Base-by-base conservation (phyloP, 2,113 vertebrate genomes). In the Gnathonemus echidnorhynchus region DNA sequence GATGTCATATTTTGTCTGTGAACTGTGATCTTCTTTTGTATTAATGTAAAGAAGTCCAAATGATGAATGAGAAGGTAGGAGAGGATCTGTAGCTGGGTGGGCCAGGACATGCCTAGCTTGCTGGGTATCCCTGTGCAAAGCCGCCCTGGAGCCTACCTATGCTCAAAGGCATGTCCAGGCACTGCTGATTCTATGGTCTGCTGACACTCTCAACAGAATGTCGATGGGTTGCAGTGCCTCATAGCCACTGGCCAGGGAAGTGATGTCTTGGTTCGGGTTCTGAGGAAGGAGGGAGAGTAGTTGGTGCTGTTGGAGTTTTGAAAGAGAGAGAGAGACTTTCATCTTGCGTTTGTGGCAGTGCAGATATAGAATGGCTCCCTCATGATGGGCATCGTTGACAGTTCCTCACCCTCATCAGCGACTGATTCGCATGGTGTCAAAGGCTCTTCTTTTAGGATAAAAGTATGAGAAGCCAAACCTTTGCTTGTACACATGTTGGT, bases 141-240 rank as follows among this genome's bases (percentile, higher is more conserved):
- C 58, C 19, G 4, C 46, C 42, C n/a, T 19, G 0, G 45, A 74
- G 11, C 24, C 83, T 56, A 39, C 89, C 84, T 87, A 46, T 87
- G 89, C 84, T 50, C 45, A 48, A 31, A 87, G 45, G 89, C 84
- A 39, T 90, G 84, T 50, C 56, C 84, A 87, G 84, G 85, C 70
- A 85, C 62, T 56, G 52, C 84, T 66, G 27, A 84, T 58, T 56
- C 45, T 86, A 7, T 17, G 13, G 83, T 24, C 49, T 62, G 80
- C 31, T 39, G 0, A 27, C 50, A 9, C 35, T 6, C 31, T 24
- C 17, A 5, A 9, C 21, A 56, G 89, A 85, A 86, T 85, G 84
- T 35, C 9, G 58, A 89, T 49, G n/a, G 24, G 48, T 5, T 62
- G 39, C 49, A 19, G 42, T 31, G 13, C 46, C 49, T 70, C 4